phyloP scores from a whole-genome alignment of 2,113 vertebrate species.

The Psilopsiagon aurifrons region DNA sequence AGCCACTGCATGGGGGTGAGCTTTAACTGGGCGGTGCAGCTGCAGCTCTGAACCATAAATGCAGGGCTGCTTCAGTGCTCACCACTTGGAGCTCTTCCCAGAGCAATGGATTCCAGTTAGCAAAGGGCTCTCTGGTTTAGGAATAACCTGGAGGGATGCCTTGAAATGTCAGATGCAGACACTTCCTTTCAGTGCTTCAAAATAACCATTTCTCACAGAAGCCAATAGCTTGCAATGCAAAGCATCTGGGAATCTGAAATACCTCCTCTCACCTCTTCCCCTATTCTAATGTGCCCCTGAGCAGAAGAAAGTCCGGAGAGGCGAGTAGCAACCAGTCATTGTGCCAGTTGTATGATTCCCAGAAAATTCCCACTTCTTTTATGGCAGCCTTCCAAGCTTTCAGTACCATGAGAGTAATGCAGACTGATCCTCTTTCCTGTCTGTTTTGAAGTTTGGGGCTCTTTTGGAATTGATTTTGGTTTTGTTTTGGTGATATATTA shows the following conservation, averaged over 20 bases:
- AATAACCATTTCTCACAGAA: neutral
- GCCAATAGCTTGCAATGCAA: neutral
- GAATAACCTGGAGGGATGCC: neutral
- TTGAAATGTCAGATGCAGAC: neutral
- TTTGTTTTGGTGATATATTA: neutral
- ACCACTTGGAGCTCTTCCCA: neutral
- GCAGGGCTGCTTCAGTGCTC: neutral
- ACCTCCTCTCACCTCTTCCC: neutral
- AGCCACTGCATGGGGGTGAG: neutral
- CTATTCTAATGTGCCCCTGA: neutral
- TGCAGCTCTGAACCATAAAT: neutral
- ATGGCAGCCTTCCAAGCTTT: neutral
- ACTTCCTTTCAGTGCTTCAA: neutral
- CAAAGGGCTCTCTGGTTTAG: neutral
- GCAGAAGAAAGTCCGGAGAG: neutral
- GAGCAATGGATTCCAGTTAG: rapidly evolving
- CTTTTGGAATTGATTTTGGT: neutral
- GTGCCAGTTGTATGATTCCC: neutral
- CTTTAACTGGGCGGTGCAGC: rapidly evolving
- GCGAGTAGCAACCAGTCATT: neutral
- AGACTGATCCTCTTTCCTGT: neutral
- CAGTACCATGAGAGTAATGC: neutral
- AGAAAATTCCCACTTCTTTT: neutral
- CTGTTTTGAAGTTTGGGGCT: neutral
- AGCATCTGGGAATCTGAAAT: neutral